These are phyloP conservation scores for Fragum fragum DNA, from an alignment of 2,888 invertebrate species.

Conservation along the genomic window DNA sequence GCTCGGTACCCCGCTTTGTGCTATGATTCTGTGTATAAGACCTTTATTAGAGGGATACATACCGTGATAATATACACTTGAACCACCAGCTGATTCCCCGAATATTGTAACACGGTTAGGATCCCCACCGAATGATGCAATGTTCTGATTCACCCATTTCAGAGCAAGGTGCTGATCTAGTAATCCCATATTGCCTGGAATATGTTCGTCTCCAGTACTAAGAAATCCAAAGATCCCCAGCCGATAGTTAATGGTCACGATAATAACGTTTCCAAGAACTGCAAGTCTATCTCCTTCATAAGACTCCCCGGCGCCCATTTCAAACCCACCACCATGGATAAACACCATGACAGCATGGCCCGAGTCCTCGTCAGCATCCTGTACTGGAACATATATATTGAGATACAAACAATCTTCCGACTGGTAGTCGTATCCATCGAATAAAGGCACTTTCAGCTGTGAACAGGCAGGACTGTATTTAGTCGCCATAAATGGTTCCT, in stretches of 20 bases:
- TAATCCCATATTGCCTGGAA: conserved; percentile 20
- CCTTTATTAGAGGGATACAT: conserved; percentile 1
- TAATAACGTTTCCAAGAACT: conserved; percentile 9
- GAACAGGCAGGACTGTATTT: conserved; percentile 20
- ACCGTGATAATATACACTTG: conserved; percentile 16
- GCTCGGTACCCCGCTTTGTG: conserved; percentile 8
- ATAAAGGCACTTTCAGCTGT: conserved; percentile 16
- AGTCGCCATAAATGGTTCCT: conserved; percentile 24
- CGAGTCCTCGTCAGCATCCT: background rate
- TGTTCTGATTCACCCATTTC: conserved; percentile 15
- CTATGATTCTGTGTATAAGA: background rate
- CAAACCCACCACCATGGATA: conserved; percentile 21
- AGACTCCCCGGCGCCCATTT: conserved; percentile 9
- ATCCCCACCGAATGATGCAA: conserved; percentile 12
- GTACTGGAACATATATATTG: conserved; percentile 8
- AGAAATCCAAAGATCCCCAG: conserved; percentile 15
- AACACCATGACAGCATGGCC: conserved; percentile 23
- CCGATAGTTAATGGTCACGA: conserved; percentile 12
- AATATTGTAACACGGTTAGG: conserved; percentile 19
- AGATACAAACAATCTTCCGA: conserved; percentile 17
- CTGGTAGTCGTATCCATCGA: conserved; percentile 5
- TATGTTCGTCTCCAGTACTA: conserved; percentile 6
- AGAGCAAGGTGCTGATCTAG: conserved; percentile 19
- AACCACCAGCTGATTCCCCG: conserved; percentile 15
- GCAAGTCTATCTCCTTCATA: conserved; percentile 1